Evolutionary conservation across 2,797 vertebrate genomes (phyloP).

Genomic region (Platalea minor): DNA sequence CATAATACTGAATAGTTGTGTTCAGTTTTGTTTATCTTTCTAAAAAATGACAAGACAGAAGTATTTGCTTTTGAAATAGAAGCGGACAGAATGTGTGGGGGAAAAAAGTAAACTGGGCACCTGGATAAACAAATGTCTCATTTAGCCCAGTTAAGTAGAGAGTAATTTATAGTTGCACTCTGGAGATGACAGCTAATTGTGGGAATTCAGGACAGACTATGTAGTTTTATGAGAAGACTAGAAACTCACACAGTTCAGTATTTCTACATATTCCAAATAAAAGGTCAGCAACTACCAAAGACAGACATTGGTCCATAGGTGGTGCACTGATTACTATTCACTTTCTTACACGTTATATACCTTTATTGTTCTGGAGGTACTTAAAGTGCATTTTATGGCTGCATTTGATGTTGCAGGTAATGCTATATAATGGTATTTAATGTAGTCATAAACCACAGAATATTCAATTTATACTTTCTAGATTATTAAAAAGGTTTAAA

Average conservation of each 20-base stretch:
- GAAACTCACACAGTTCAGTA: not conserved
- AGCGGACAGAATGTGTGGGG: not conserved
- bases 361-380: not conserved
- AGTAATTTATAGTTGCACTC: not conserved
- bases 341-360: not conserved
- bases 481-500: constrained; percentile 27
- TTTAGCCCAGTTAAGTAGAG: not conserved
- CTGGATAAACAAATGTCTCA: not conserved
- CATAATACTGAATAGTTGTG: not conserved
- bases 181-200: not conserved
- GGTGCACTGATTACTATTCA: not conserved
- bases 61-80: not conserved
- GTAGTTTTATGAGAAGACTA: not conserved
- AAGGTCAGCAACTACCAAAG: not conserved
- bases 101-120: not conserved
- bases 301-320: not conserved
- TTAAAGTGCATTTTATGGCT: not conserved
- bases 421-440: constrained; percentile 23
- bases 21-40: not conserved
- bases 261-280: not conserved
- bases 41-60: not conserved
- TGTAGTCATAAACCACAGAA: not conserved
- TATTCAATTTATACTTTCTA: not conserved
- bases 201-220: not conserved
- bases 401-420: not conserved